Conservation (phyloP, 1,140 invertebrate genomes). For the Colletes latitarsis region DNA sequence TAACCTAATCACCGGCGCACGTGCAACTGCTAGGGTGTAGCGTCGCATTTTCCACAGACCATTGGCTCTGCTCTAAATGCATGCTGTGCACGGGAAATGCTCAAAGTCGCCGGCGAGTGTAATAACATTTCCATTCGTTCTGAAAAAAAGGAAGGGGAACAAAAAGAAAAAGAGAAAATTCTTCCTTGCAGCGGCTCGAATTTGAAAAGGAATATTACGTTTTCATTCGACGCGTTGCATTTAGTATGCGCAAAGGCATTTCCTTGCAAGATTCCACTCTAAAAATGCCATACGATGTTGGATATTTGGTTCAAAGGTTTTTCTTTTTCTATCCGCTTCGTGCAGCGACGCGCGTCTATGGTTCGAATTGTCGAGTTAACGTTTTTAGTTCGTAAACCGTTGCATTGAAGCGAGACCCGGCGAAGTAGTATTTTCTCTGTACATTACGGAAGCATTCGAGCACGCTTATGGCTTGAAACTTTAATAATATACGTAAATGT, state of each 20-base stretch:
- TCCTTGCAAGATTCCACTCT: conserved; percentile 10
- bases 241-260: conserved; percentile 3
- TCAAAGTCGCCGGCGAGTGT: conserved; percentile 41
- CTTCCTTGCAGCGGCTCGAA: conserved; percentile 1
- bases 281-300: neutral
- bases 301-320: neutral
- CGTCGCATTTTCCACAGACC: conserved; percentile 58
- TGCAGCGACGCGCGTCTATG: neutral
- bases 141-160: neutral
- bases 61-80: conserved; percentile 56
- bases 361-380: too few relatives aligned
- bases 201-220: conserved; percentile 27
- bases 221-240: conserved; percentile 14
- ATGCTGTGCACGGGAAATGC: conserved; percentile 32
- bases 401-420: too few relatives aligned
- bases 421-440: too few relatives aligned
- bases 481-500: too few relatives aligned
- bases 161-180: neutral
- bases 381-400: too few relatives aligned
- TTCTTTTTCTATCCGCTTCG: neutral
- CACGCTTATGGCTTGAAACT: too few relatives aligned
- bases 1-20: conserved; percentile 60
- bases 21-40: conserved; percentile 48
- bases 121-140: conserved; percentile 55
- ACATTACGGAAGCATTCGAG: too few relatives aligned